phyloP scores from a whole-genome alignment of 2,797 vertebrate species.

The Chromis chromis region DNA sequence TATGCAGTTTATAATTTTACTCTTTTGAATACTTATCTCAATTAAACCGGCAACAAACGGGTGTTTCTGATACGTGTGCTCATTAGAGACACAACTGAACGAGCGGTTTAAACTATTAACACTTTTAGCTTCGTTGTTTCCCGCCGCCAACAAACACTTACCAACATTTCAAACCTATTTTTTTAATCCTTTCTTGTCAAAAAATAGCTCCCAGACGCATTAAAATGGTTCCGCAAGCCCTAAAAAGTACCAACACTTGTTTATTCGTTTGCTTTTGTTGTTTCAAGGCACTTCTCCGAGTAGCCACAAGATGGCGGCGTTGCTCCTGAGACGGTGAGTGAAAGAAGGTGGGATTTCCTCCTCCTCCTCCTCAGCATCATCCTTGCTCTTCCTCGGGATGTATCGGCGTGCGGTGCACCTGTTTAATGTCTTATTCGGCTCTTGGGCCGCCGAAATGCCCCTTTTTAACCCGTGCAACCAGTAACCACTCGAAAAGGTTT shows the following conservation, averaged over 20 bases:
- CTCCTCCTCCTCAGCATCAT: conserved; percentile 55
- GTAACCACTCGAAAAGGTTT: conserved; percentile 13
- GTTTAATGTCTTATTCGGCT: conserved; percentile 39
- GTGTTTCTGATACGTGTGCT: not conserved
- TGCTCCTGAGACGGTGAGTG: conserved; percentile 13
- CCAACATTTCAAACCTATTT: not conserved
- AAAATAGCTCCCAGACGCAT: not conserved
- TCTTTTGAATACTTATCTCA: too few relatives aligned
- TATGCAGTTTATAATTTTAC: too few relatives aligned
- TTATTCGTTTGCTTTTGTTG: not conserved
- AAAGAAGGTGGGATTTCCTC: conserved; percentile 73
- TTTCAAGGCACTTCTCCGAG: not conserved
- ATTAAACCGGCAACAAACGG: not conserved
- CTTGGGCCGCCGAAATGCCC: conserved; percentile 43
- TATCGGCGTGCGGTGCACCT: conserved; percentile 73
- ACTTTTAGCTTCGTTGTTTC: too few relatives aligned
- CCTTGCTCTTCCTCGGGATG: conserved; percentile 61
- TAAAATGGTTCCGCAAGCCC: not conserved
- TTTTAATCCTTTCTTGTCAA: not conserved
- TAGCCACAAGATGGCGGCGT: conserved; percentile 72
- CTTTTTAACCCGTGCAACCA: conserved; percentile 13
- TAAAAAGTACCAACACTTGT: not conserved
- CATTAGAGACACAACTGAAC: not conserved
- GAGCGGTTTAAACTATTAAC: not conserved
- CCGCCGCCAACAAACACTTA: too few relatives aligned